Percentiles rank a stretch among this genome's conserved stretches.
Conservation (phyloP, 2,797 vertebrate genomes). For the Bovichtus diacanthus region DNA sequence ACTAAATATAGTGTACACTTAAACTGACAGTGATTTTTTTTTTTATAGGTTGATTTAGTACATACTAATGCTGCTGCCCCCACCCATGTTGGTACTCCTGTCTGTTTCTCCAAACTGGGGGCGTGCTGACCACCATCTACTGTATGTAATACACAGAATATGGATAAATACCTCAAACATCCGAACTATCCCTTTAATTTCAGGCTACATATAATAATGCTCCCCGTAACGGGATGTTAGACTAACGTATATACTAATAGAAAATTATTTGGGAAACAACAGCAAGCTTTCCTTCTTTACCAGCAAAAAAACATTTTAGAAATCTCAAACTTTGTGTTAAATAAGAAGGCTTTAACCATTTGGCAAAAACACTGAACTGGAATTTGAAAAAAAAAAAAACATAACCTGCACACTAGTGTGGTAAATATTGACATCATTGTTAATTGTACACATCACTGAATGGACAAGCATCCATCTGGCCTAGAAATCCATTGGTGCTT, state of each 20-base stretch:
- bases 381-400: not conserved
- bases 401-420: not conserved
- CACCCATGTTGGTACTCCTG: too few species aligned
- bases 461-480: not conserved
- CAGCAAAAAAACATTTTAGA: not conserved
- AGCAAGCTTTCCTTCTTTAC: not conserved
- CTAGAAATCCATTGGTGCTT: not conserved
- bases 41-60: too few species aligned
- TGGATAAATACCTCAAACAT: too few species aligned
- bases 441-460: not conserved
- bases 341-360: not conserved
- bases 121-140: too few species aligned
- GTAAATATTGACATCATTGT: slow-evolving; percentile 39
- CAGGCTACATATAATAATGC: not conserved
- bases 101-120: too few species aligned
- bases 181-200: not conserved
- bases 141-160: too few species aligned
- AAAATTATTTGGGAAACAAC: not conserved
- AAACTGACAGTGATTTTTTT: too few species aligned
- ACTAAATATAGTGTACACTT: too few species aligned
- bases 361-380: not conserved
- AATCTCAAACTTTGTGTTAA: not conserved
- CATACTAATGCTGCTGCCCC: too few species aligned
- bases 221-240: not conserved
- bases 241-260: not conserved